phyloP scores from a whole-genome alignment of 2,113 vertebrate genomes.

The Rattus norvegicus region DNA sequence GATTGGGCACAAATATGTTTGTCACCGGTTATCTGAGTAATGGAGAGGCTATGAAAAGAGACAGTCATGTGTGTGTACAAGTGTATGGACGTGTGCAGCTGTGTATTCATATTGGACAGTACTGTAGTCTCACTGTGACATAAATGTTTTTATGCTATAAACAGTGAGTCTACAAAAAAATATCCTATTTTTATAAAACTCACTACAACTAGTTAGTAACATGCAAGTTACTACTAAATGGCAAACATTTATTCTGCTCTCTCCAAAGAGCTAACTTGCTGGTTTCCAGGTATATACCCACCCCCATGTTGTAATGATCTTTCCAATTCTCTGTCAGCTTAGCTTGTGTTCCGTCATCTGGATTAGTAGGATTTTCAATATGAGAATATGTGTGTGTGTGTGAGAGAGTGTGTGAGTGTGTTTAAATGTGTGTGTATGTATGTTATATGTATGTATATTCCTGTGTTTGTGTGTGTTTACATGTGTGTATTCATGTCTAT shows the following conservation, averaged over 20 bases:
- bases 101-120: no score
- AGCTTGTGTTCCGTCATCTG: neutral
- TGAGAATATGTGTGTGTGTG: neutral
- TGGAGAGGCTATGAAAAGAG: neutral
- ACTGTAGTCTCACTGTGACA: neutral
- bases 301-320: neutral
- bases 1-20: neutral
- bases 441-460: neutral
- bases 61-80: no score
- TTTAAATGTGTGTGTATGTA: neutral
- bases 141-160: neutral
- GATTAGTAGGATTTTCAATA: neutral
- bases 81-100: neutral
- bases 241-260: neutral
- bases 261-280: neutral
- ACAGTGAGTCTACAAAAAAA: neutral
- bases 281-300: neutral
- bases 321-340: neutral
- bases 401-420: no score
- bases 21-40: neutral
- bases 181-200: neutral
- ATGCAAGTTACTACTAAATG: neutral
- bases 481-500: no score
- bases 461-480: neutral
- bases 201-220: neutral